A percentile compares a stretch with the other conserved stretches of the same genome.
These are phyloP conservation scores for Cephus pygmeus DNA, from an alignment of 2,888 invertebrate species.

Conservation along the genomic window DNA sequence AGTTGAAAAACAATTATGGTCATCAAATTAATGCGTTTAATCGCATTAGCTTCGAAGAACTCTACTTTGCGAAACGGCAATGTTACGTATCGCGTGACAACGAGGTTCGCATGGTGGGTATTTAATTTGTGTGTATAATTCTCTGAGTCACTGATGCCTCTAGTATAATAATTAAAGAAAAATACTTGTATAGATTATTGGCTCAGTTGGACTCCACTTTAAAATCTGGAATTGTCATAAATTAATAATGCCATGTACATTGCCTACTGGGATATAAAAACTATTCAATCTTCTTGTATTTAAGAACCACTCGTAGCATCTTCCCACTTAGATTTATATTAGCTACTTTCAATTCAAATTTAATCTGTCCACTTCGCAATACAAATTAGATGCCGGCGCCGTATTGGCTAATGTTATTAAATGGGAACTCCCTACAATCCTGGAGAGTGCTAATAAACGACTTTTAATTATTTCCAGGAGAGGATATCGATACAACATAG, in stretches of 20 bases:
- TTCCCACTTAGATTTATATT: background rate
- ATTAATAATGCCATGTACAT: background rate
- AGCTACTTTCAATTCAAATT: background rate
- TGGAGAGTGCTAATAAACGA: background rate
- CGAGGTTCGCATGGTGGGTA: conserved; percentile 13
- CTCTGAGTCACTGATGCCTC: background rate
- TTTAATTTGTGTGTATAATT: background rate
- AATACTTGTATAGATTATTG: background rate
- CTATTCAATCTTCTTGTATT: too few species aligned
- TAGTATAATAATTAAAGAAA: background rate
- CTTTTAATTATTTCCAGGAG: background rate
- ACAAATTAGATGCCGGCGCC: background rate
- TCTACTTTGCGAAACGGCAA: conserved; percentile 16
- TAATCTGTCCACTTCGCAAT: background rate
- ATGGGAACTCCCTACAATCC: background rate
- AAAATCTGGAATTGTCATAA: background rate
- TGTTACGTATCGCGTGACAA: conserved; percentile 27
- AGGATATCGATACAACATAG: background rate
- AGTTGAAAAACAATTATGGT: conserved; percentile 9
- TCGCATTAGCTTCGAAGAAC: conserved; percentile 15
- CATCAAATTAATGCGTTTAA: conserved; percentile 28
- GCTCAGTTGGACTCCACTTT: background rate
- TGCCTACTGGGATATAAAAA: background rate
- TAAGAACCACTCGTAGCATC: too few species aligned
- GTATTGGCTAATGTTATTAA: conserved; percentile 1